Evolutionary conservation across 2,797 vertebrate genomes (phyloP).

Genomic region (Lycodopsis pacificus): DNA sequence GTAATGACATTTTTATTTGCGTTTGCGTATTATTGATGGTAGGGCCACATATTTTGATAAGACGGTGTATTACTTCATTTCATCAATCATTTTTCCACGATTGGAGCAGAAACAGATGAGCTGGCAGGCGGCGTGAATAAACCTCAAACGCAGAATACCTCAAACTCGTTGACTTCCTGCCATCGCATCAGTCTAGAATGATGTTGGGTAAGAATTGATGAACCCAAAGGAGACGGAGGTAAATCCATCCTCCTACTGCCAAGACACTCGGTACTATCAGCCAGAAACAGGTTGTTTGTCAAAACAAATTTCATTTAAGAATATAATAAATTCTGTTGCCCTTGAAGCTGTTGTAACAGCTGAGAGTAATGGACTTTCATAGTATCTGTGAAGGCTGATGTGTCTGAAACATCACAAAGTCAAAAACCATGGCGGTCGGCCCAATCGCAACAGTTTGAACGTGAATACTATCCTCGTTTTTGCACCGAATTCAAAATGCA

Average conservation of each 20-base stretch:
- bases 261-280: not conserved
- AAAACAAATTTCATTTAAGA: not conserved
- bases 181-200: slow-evolving; percentile 19
- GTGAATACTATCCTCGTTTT: not conserved
- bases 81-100: not conserved
- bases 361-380: not conserved
- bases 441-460: not conserved
- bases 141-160: slow-evolving; percentile 28
- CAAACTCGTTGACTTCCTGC: slow-evolving; percentile 23
- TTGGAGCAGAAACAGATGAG: slow-evolving; percentile 37
- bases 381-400: not conserved
- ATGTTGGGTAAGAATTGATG: slow-evolving; percentile 24
- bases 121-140: slow-evolving; percentile 32
- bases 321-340: not conserved
- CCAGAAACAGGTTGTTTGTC: slow-evolving; percentile 17
- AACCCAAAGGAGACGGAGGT: not conserved
- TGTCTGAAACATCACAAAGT: not conserved
- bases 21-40: not conserved
- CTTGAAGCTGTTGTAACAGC: not conserved
- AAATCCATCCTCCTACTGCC: slow-evolving; percentile 21
- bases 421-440: not conserved
- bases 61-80: not conserved
- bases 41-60: slow-evolving; percentile 7
- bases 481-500: not conserved
- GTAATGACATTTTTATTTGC: not conserved